Evolutionary conservation across 2,113 vertebrate genomes (phyloP).

Genomic region (Cardinalis cardinalis): DNA sequence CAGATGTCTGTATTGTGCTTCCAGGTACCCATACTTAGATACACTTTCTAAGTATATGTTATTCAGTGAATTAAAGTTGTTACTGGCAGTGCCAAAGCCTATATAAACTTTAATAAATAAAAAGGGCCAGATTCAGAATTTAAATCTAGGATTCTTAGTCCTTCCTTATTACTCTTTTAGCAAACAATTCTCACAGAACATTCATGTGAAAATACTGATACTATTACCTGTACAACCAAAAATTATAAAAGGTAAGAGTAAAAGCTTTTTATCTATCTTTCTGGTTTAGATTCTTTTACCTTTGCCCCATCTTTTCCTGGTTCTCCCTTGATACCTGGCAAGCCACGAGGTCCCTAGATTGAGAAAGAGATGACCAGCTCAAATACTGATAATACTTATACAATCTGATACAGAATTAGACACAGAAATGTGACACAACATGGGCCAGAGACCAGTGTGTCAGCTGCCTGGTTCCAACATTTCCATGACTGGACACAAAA

Average conservation of each 20-base stretch:
- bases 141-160: neutral
- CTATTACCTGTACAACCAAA: neutral
- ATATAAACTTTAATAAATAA: neutral
- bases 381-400: neutral
- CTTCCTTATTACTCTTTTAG: neutral
- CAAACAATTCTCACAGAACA: neutral
- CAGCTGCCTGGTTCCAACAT: neutral
- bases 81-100: neutral
- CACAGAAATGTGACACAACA: neutral
- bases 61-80: neutral
- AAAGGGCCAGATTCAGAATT: neutral
- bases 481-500: neutral
- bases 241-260: neutral
- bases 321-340: constrained; percentile 86
- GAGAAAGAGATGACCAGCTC: neutral
- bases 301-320: constrained; percentile 80
- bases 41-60: neutral
- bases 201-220: neutral
- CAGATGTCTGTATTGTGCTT: neutral
- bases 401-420: neutral
- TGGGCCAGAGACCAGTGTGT: neutral
- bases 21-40: neutral
- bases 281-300: constrained; percentile 71
- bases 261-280: neutral
- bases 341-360: constrained; percentile 81